Evolutionary conservation across 2,888 invertebrate species (phyloP).

Genomic region (Unio pictorum): DNA sequence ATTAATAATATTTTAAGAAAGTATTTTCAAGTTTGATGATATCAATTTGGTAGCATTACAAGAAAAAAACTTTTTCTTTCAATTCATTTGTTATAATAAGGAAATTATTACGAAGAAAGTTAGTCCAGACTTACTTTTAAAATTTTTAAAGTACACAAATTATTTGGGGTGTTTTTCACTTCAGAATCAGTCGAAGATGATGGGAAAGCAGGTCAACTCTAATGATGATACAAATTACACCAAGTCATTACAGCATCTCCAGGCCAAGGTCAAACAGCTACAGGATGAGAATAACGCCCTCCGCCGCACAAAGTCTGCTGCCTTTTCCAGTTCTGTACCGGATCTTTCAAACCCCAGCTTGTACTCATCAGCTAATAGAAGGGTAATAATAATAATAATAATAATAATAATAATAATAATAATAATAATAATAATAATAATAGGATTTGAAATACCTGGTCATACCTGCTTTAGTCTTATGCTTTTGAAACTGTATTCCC

Average conservation of each 20-base stretch:
- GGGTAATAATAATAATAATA: slow-evolving; percentile 13
- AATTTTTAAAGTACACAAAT: background rate
- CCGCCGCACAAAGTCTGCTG: slow-evolving; percentile 33
- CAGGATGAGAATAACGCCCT: slow-evolving; percentile 57
- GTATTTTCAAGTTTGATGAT: no score
- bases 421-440: no score
- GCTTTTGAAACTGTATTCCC: no score
- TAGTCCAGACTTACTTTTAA: no score
- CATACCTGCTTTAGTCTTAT: no score
- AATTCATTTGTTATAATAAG: no score
- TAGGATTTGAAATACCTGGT: no score
- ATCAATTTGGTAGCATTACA: no score
- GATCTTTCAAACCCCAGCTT: slow-evolving; percentile 41
- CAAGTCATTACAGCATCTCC: slow-evolving; percentile 48
- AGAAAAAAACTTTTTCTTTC: no score
- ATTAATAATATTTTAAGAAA: no score
- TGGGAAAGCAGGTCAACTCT: slow-evolving; percentile 3
- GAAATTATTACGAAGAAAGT: no score
- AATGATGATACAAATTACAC: slow-evolving; percentile 35
- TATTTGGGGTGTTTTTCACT: background rate
- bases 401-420: no score
- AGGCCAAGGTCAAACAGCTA: slow-evolving; percentile 58
- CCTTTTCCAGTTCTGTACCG: slow-evolving; percentile 42
- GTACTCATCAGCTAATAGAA: slow-evolving; percentile 21
- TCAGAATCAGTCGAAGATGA: slow-evolving; percentile 11